Conservation (phyloP, 1,140 invertebrate species). For the Macrostomum lignano region DNA sequence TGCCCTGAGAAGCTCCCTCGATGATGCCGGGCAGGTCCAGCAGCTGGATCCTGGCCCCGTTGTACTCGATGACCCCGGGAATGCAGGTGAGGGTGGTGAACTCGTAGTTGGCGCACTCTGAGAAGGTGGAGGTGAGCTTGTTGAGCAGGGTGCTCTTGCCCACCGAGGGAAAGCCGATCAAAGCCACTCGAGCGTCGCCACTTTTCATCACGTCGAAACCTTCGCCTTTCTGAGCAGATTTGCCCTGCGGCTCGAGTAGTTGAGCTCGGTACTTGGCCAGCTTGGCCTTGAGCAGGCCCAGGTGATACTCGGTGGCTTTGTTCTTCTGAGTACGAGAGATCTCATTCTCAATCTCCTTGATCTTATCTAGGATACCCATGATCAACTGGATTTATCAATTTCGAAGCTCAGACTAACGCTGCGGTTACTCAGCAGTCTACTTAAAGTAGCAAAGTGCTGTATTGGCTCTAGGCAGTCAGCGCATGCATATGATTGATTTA, state of each 20-base stretch:
- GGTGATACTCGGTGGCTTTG: slow-evolving; percentile 97
- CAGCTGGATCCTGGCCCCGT: slow-evolving; percentile 87
- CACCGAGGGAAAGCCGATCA: slow-evolving; percentile 82
- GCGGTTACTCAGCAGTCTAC: no score
- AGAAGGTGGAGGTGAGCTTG: slow-evolving; percentile 34
- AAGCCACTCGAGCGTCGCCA: slow-evolving; percentile 83
- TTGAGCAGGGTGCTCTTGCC: slow-evolving; percentile 26
- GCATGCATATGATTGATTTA: no score
- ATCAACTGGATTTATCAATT: no score
- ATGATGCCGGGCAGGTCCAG: slow-evolving; percentile 80
- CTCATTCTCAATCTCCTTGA: slow-evolving; percentile 86
- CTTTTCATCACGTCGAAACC: slow-evolving; percentile 98
- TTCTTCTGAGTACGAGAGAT: slow-evolving; percentile 95
- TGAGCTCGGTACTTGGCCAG: slow-evolving; percentile 85
- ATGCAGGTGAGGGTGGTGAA: slow-evolving; percentile 98
- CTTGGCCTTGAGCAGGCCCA: slow-evolving; percentile 89
- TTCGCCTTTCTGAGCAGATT: slow-evolving; percentile 51
- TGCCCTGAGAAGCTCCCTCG: slow-evolving; percentile 70
- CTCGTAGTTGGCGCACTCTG: slow-evolving; percentile 82
- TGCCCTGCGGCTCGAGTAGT: slow-evolving; percentile 57
- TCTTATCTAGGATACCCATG: slow-evolving; percentile 92
- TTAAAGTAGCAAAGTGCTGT: no score
- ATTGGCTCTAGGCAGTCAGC: no score
- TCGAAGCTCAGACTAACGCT: no score
- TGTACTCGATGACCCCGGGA: slow-evolving; percentile 87